Evolutionary conservation across 2,113 vertebrate genomes (phyloP).

Genomic region (Myiagra hebetior): DNA sequence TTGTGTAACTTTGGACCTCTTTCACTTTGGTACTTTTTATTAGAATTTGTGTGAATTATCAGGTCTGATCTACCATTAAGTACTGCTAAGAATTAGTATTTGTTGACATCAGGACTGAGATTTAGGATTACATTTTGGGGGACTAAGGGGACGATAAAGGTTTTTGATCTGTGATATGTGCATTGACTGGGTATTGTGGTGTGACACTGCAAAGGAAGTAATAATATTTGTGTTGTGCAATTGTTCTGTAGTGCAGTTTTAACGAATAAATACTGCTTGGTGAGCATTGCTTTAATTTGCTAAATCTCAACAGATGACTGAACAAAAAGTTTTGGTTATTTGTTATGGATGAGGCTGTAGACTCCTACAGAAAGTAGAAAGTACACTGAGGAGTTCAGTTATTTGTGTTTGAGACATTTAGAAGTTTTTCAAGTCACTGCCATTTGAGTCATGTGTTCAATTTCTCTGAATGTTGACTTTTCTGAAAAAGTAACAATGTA

Average conservation of each 20-base stretch:
- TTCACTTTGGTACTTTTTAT: neutral
- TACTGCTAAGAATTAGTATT: neutral
- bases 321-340: neutral
- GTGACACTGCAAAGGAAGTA: neutral
- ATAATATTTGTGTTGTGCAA: neutral
- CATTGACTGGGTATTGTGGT: neutral
- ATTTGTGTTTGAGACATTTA: neutral
- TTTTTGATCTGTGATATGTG: neutral
- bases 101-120: neutral
- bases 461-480: neutral
- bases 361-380: neutral
- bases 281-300: neutral
- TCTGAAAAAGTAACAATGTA: neutral
- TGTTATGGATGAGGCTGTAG: neutral
- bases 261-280: neutral
- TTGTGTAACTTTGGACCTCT: neutral
- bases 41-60: neutral
- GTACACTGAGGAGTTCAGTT: neutral
- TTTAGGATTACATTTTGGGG: neutral
- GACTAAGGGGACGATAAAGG: neutral
- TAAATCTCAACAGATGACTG: neutral
- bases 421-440: neutral
- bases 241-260: neutral
- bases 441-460: neutral
- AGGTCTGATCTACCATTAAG: neutral